Conservation (phyloP, 2,888 invertebrate species). For the Drosophila trichaetosa region DNA sequence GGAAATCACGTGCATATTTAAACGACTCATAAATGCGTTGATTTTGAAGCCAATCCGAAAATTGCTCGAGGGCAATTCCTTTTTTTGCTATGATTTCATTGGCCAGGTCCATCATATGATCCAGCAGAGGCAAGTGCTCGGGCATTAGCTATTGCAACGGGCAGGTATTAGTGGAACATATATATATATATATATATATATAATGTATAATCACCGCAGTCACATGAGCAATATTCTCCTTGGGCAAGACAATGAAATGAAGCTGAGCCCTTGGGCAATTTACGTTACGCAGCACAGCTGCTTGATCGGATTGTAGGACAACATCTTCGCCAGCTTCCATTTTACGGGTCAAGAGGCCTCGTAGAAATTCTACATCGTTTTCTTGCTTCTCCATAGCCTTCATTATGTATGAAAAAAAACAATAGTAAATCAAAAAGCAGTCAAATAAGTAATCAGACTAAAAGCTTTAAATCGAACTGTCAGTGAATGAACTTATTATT, state of each 20-base stretch:
- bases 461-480: neutral
- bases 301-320: conserved; percentile 38
- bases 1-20: conserved; percentile 53
- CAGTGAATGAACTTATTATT: neutral
- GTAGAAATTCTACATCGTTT: neutral
- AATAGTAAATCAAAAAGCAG: neutral
- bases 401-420: neutral
- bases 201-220: conserved; percentile 8
- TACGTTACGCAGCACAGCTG: conserved; percentile 3
- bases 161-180: neutral
- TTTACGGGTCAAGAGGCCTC: conserved; percentile 24
- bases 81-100: conserved; percentile 17
- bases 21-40: conserved; percentile 35
- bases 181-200: too few species aligned
- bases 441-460: too few species aligned
- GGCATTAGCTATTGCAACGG: conserved; percentile 13
- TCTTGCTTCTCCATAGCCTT: neutral
- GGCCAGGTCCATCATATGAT: conserved; percentile 18
- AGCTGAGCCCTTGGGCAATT: too few species aligned
- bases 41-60: conserved; percentile 48
- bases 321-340: conserved; percentile 24
- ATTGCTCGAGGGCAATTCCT: conserved; percentile 2
- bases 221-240: conserved; percentile 7
- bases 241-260: too few species aligned
- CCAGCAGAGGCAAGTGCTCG: conserved; percentile 10